Conservation (phyloP, 2,888 invertebrate genomes). For the Terebella lapidaria region DNA sequence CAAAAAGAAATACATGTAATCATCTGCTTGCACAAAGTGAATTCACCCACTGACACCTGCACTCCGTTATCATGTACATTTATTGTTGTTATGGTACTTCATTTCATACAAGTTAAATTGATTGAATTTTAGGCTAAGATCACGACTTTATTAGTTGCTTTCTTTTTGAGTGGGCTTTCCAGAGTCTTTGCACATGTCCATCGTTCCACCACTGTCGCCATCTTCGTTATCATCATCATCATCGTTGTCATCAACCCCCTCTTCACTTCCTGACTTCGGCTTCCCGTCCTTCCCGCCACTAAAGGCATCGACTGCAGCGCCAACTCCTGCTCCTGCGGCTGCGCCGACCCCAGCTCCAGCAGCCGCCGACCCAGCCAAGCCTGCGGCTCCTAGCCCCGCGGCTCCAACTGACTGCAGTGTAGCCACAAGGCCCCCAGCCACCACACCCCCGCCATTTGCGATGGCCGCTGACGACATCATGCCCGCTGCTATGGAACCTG, state of each 20-base stretch:
- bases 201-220: no score
- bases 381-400: not conserved
- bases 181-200: no score
- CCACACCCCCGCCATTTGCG: conserved; percentile 1
- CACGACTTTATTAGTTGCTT: no score
- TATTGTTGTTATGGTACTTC: no score
- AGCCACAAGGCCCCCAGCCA: not conserved
- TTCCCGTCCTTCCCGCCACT: not conserved
- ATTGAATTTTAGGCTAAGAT: no score
- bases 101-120: no score
- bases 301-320: not conserved
- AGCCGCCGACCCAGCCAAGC: not conserved
- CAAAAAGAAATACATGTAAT: no score
- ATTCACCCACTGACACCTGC: no score
- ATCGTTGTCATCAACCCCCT: not conserved
- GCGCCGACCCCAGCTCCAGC: not conserved
- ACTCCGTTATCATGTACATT: no score
- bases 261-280: not conserved
- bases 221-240: not conserved
- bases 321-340: not conserved
- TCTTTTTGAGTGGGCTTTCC: no score
- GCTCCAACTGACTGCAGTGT: conserved; percentile 3
- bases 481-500: not conserved
- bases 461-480: not conserved
- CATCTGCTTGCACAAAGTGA: no score